Percentiles rank a stretch among this genome's conserved stretches.
Evolutionary conservation across 2,888 invertebrate genomes (phyloP).

Genomic region (Dryomyza anilis): DNA sequence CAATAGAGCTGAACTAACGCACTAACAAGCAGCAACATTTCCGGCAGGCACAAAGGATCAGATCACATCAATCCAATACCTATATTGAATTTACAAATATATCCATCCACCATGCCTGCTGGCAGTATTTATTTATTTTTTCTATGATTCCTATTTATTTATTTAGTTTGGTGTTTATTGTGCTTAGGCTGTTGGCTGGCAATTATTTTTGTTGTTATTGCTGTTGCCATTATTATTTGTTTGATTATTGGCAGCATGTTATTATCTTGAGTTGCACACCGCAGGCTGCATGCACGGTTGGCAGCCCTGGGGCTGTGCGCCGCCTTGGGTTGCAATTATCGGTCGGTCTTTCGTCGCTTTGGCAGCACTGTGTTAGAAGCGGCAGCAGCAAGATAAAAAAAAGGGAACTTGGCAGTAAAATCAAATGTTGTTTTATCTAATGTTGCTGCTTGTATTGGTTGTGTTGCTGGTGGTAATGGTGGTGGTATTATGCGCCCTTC

Average conservation of each 20-base stretch:
- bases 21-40: no score
- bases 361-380: no score
- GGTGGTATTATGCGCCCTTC: neutral
- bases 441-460: neutral
- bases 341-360: no score
- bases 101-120: neutral
- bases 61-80: no score
- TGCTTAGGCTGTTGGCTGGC: neutral
- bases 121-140: neutral
- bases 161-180: neutral
- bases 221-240: slow-evolving; percentile 5
- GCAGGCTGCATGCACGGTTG: neutral
- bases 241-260: slow-evolving; percentile 3
- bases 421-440: neutral
- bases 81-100: no score
- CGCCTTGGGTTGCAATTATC: no score
- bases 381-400: no score
- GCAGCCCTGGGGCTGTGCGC: neutral
- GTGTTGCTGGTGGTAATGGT: neutral
- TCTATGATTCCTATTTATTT: neutral
- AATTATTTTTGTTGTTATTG: slow-evolving; percentile 4
- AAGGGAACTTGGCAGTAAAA: no score
- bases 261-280: slow-evolving; percentile 8
- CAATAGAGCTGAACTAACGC: no score
- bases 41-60: no score